Conservation (phyloP, 35 echinoderm and acorn worm species). For the Anneissia japonica region DNA sequence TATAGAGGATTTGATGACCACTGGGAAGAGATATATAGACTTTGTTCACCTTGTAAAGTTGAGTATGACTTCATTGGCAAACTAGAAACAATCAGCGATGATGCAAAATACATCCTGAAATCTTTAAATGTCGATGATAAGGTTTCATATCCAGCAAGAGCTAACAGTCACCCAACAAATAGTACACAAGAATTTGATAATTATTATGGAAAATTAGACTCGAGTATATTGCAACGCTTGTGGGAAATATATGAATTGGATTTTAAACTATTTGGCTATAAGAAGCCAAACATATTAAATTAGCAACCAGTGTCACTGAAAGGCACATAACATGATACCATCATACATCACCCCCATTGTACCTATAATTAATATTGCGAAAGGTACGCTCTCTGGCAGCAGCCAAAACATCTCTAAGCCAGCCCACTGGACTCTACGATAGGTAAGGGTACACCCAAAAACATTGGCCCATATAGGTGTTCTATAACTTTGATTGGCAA, state of each 20-base stretch:
- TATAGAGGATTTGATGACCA: conserved; percentile 71
- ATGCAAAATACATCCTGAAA: conserved; percentile 70
- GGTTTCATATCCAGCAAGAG: conserved; percentile 45
- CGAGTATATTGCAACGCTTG: conserved; percentile 43
- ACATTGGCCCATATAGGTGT: too few species aligned
- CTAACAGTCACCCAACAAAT: conserved; percentile 85
- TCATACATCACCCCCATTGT: too few species aligned
- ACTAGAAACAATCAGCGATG: conserved; percentile 66
- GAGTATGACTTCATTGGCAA: conserved; percentile 77
- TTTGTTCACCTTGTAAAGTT: conserved; percentile 80
- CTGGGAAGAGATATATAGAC: conserved; percentile 82
- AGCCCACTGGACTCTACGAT: too few species aligned
- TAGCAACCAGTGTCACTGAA: too few species aligned
- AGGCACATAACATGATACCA: too few species aligned
- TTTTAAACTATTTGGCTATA: conserved; percentile 77
- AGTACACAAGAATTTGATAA: conserved; percentile 60
- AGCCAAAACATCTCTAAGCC: too few species aligned
- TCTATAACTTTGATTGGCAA: too few species aligned
- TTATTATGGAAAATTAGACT: conserved; percentile 43
- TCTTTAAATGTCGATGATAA: conserved; percentile 35
- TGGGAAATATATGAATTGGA: conserved; percentile 70
- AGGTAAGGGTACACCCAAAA: too few species aligned
- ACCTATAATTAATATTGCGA: too few species aligned
- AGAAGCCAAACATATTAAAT: conserved; percentile 35
- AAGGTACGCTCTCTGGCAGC: too few species aligned